Evolutionary conservation across 2,888 invertebrate species (phyloP).

Genomic region (Magallana nippona): DNA sequence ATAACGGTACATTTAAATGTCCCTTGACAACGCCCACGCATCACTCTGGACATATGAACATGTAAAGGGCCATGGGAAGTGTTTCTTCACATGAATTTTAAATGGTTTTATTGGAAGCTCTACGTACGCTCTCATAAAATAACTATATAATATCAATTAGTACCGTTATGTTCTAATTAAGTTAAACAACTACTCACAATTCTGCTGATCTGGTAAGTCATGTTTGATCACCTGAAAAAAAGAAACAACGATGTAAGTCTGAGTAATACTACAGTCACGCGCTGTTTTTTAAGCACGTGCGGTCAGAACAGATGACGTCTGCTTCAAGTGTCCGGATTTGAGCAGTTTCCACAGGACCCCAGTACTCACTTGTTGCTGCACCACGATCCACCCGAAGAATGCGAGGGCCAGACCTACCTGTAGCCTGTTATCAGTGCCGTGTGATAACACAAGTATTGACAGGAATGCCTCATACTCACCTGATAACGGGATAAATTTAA

Average conservation of each 20-base stretch:
- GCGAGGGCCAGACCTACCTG: background rate
- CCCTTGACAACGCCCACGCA: no score
- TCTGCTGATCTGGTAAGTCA: slow-evolving; percentile 47
- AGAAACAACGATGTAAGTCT: background rate
- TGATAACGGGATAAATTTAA: slow-evolving; percentile 3
- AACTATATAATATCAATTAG: no score
- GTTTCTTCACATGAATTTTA: no score
- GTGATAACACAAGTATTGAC: background rate
- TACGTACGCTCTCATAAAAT: no score
- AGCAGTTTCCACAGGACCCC: background rate
- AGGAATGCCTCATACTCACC: background rate
- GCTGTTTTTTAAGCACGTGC: background rate
- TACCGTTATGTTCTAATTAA: no score
- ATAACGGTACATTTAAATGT: no score
- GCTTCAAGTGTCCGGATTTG: background rate
- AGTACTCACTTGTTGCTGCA: background rate
- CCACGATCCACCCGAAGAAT: background rate
- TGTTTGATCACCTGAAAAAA: slow-evolving; percentile 22
- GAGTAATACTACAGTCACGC: slow-evolving; percentile 15
- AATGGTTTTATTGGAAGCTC: no score
- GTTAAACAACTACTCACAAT: slow-evolving; percentile 37
- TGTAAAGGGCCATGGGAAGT: no score
- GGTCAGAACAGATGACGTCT: background rate
- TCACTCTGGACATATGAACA: no score
- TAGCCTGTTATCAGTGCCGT: background rate